Evolutionary conservation across 2,113 vertebrate species (phyloP).

Genomic region (Himantopus leucocephalus): DNA sequence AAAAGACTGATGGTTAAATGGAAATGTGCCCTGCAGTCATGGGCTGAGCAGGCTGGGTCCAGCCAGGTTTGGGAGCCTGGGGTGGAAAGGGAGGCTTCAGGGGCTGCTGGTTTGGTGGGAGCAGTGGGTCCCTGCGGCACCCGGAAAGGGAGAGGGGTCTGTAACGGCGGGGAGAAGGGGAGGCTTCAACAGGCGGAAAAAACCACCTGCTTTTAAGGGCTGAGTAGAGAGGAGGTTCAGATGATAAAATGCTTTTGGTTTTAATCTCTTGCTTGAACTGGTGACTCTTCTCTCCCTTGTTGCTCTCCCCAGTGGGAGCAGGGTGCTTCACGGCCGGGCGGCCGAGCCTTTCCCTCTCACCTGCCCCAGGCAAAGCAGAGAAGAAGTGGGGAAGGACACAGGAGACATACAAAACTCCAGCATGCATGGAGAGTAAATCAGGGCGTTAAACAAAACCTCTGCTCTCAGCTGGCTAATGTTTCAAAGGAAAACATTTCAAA

Average conservation of each 20-base stretch:
- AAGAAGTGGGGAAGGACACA: background rate
- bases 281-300: background rate
- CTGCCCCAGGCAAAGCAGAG: background rate
- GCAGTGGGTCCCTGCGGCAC: background rate
- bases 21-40: accelerated
- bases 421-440: background rate
- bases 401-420: background rate
- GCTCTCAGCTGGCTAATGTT: slow-evolving; percentile 61
- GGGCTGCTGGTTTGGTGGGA: too few species aligned
- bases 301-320: background rate
- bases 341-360: background rate
- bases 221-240: background rate
- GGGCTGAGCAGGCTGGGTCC: background rate
- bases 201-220: background rate
- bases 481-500: slow-evolving; percentile 74
- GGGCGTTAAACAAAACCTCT: slow-evolving; percentile 54
- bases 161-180: background rate
- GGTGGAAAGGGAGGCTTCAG: background rate
- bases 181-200: background rate
- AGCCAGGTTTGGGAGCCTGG: background rate
- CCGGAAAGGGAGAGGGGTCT: background rate
- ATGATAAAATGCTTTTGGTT: background rate
- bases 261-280: background rate
- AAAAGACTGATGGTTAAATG: background rate
- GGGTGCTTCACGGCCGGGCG: accelerated